Evolutionary conservation across 2,113 vertebrate genomes (phyloP).

Genomic region (Eretmodus cyanostictus): DNA sequence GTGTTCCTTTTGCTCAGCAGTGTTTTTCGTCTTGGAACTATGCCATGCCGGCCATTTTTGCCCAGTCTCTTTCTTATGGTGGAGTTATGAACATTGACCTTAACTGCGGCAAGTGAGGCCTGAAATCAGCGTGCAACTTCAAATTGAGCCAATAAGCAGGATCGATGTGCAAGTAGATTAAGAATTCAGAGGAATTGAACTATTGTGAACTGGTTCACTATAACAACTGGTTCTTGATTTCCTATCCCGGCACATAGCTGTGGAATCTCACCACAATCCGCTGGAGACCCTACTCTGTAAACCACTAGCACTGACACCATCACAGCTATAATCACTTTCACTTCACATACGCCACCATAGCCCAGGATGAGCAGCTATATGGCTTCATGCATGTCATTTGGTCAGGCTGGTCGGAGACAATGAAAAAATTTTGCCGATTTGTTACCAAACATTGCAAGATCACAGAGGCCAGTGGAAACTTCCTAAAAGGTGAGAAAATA

Average conservation of each 20-base stretch:
- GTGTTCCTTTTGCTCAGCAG: neutral
- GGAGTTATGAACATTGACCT: neutral
- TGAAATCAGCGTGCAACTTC: neutral
- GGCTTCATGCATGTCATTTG: neutral
- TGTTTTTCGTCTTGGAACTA: neutral
- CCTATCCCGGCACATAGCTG: neutral
- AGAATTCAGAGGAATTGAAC: neutral
- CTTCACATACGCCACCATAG: accelerated
- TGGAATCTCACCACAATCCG: neutral
- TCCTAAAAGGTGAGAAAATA: neutral
- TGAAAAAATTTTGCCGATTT: no score
- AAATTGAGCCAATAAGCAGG: neutral
- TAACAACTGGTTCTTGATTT: neutral
- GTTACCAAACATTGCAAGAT: neutral
- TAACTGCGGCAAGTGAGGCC: neutral
- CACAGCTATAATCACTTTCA: neutral
- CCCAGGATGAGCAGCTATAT: neutral
- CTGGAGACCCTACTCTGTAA: neutral
- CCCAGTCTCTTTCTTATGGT: neutral
- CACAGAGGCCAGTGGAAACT: neutral
- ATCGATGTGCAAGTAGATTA: neutral
- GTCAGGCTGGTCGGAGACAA: neutral
- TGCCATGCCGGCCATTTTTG: neutral
- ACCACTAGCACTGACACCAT: neutral
- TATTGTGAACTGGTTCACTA: neutral